Conservation (phyloP, 2,888 invertebrate species). For the Caenorhabditis imperialis region DNA sequence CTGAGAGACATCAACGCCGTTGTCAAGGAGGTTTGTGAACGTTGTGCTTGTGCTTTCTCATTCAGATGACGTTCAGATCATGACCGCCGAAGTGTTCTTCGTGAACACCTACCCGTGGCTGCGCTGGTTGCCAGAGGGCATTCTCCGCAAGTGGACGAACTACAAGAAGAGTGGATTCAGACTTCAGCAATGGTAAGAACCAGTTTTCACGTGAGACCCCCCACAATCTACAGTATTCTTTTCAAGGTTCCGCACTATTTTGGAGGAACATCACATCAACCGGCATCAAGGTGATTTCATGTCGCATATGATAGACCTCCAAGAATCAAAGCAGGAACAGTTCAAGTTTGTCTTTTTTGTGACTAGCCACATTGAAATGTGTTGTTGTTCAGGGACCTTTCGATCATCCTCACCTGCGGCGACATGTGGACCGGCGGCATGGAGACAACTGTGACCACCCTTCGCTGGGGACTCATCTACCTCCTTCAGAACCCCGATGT, state of each 20-base stretch:
- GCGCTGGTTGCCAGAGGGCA: conserved; percentile 59
- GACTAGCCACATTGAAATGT: conserved; percentile 14
- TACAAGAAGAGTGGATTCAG: conserved; percentile 71
- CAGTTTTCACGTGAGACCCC: conserved; percentile 18
- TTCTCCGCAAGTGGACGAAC: conserved; percentile 58
- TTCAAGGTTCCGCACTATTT: conserved; percentile 49
- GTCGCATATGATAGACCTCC: conserved; percentile 52
- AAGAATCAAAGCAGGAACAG: conserved; percentile 35
- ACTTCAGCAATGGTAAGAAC: conserved; percentile 69
- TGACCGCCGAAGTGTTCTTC: conserved; percentile 64
- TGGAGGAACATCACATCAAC: conserved; percentile 48
- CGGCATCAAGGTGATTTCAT: conserved; percentile 54
- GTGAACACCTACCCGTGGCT: conserved; percentile 70
- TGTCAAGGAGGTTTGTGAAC: conserved; percentile 60
- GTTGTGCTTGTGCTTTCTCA: not conserved
- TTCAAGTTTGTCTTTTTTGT: conserved; percentile 33
- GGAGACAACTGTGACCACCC: conserved; percentile 75
- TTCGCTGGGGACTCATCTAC: conserved; percentile 75
- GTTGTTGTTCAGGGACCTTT: conserved; percentile 61
- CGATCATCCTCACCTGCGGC: conserved; percentile 71
- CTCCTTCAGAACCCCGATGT: conserved; percentile 71
- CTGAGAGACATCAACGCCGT: conserved; percentile 50
- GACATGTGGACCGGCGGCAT: conserved; percentile 78
- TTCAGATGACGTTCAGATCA: conserved; percentile 43
- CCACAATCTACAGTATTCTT: conserved; percentile 31